phyloP scores from a whole-genome alignment of 23 tunicate species.

The Botrylloides violaceus region DNA sequence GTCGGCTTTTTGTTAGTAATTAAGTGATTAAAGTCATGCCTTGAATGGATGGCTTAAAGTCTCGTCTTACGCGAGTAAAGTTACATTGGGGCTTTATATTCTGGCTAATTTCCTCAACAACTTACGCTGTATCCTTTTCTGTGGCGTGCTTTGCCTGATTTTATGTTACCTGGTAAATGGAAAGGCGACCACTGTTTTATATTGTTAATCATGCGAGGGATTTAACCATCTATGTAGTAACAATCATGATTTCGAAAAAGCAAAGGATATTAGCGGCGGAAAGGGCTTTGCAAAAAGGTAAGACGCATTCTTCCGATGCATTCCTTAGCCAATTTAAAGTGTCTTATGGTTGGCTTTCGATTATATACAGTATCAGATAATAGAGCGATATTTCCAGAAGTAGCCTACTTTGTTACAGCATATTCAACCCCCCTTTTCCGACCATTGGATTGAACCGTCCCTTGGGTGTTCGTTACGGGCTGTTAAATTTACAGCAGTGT shows the following conservation, averaged over 20 bases:
- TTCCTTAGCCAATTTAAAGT: too few species aligned
- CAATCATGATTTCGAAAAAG: slow-evolving; percentile 15
- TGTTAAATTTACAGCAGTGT: too few species aligned
- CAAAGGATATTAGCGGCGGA: slow-evolving; percentile 11
- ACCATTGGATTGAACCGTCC: too few species aligned
- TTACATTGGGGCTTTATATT: background rate
- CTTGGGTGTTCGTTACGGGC: too few species aligned
- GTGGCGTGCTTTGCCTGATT: background rate
- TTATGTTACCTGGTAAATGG: background rate
- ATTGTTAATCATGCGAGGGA: slow-evolving; percentile 11
- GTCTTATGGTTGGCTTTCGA: too few species aligned
- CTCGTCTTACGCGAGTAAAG: background rate
- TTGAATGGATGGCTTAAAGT: background rate
- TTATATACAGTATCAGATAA: too few species aligned
- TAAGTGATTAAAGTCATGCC: background rate
- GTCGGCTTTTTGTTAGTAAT: background rate
- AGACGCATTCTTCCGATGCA: background rate
- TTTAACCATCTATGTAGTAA: background rate
- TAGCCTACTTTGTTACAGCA: too few species aligned
- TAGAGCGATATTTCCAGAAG: too few species aligned
- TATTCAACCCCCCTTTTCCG: too few species aligned
- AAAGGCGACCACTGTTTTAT: slow-evolving; percentile 15
- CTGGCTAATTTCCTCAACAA: background rate
- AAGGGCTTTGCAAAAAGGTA: slow-evolving; percentile 25
- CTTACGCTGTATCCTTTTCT: background rate